These are phyloP conservation scores for Cyphomyrus discorhynchus DNA, from an alignment of 2,113 vertebrate genomes.

Conservation along the genomic window DNA sequence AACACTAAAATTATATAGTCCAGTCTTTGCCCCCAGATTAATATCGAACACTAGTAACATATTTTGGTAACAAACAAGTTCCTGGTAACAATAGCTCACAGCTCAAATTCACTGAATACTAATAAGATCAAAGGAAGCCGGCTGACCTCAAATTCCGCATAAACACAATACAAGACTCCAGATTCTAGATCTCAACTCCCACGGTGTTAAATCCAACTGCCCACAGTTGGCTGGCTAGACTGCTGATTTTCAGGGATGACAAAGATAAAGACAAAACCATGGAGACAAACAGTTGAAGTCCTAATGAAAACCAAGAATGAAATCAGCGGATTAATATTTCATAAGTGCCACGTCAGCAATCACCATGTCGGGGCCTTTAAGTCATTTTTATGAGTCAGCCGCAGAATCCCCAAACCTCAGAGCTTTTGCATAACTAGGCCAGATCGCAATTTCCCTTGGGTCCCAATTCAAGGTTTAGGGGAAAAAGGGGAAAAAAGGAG, in stretches of 20 bases:
- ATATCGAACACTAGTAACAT: neutral
- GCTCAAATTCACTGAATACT: neutral
- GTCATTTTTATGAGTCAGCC: conserved; percentile 19
- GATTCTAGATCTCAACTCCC: neutral
- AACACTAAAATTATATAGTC: neutral
- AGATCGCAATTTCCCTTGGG: neutral
- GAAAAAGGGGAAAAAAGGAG: neutral
- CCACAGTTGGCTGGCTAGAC: neutral
- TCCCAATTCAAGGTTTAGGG: neutral
- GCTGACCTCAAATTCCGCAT: neutral
- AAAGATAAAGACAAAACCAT: conserved; percentile 5
- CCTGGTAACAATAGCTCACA: neutral
- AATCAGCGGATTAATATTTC: conserved; percentile 2
- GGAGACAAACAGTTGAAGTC: conserved; percentile 8
- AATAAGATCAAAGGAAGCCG: neutral
- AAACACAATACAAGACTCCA: neutral
- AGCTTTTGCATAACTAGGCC: neutral
- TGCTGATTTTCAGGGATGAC: conserved; percentile 5
- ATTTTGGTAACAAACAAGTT: neutral
- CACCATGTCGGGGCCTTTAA: conserved; percentile 2
- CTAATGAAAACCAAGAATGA: conserved; percentile 18
- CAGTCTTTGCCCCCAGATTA: neutral
- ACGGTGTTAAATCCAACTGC: neutral
- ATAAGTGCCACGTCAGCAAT: conserved; percentile 15
- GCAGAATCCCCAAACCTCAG: neutral